Base-by-base conservation (phyloP, 2,888 invertebrate genomes). In the Meganola albula region DNA sequence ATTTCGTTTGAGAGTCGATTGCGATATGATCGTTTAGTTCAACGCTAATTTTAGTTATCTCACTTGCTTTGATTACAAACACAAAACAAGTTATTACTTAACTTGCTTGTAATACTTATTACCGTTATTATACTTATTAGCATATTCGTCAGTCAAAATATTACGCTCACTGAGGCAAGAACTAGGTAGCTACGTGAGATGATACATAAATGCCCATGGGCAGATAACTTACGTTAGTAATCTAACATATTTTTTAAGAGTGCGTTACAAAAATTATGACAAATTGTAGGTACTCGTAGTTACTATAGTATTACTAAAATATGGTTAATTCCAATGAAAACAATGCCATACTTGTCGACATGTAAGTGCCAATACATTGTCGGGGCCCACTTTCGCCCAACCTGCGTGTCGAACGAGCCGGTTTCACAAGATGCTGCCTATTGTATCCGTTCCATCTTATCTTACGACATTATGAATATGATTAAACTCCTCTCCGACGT, bases 361-460 rank as follows among this genome's bases (percentile, higher is more conserved):
- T 70, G 64, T 61, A 58, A 69, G 60, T 64, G 64, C 53, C 70
- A 62, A 75, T 76, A 69, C 64, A 63, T 65, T 60, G 64, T 58
- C 54, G 60, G 67, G 50, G 64, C 64, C 67, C 63, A 74, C 83
- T 84, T 85, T 84, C 83, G 82, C 83, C 80, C 74, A 73, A 73
- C 67, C 68, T 65, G 77, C 72, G 75, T 82, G 74, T 68, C 73
- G 75, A 74, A 73, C 64, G 67, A 68, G 65, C 66, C 63, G 63
- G 69, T 74, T 82, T 76, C 80, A 73, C 71, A 77, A 82, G 69
- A 70, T 60, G 55, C 63, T 62, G 62, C 68, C 77, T 72, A 83
- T 85, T 84, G 84, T 84, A 79, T 74, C 74, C 64, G 71, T 72
- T 71, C 66, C 77, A 75, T 74, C 75, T 78, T 72, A 72, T 65